Evolutionary conservation across 2,113 vertebrate genomes (phyloP).

Genomic region (Bos taurus): ARS-UCD2.0 NC_037354.1:39458501-39459000

Average conservation of each 20-base stretch:
- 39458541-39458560: no score
- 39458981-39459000: neutral
- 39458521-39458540: accelerated
- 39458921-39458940: neutral
- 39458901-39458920: neutral
- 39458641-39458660: no score
- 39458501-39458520: no score
- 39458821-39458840: neutral
- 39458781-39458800: neutral
- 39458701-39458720: no score
- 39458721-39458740: no score
- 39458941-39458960: neutral
- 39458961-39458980: neutral
- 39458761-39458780: neutral
- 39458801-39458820: neutral
- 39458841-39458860: neutral
- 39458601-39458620: no score
- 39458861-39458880: neutral
- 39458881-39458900: neutral
- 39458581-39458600: no score
- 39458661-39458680: no score
- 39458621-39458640: no score
- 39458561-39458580: no score
- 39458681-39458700: no score
- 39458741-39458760: no score